Base-by-base conservation (phyloP, 2,888 invertebrate species). In the Mythimna loreyi region DNA sequence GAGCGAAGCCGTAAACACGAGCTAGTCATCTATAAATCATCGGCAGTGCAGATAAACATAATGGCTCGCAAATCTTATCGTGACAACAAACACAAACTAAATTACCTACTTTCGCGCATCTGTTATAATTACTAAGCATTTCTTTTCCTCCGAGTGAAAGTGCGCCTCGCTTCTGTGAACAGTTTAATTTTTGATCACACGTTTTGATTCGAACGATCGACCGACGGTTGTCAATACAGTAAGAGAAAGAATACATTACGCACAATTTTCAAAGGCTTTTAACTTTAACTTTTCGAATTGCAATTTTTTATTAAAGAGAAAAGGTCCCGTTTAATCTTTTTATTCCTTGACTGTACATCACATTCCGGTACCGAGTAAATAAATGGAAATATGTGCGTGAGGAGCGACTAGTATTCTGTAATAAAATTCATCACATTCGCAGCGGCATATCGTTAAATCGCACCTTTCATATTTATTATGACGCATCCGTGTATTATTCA, bases 111-210 rank as follows among this genome's bases (percentile, higher is more conserved):
- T 91, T 91, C 91, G 84, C 87, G 87, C 81, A 89, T 87, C 89
- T 86, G 78, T 78, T 84, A 84, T 89, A 90, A 91, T 90, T 89
- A 90, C 86, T 81, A 82, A 81, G 80, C 86, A 90, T 87, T 90
- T 90, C 84, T 89, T 88, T 85, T 88, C 80, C 82, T 80, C 87
- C 82, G 80, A 77, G 89, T 87, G 92, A 92, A 92, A 92, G 92
- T 89, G 56, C 65, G 86, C 70, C 80, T 81, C 87, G 88, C 86
- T 83, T 85, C 83, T 87, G 76, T 79, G 85, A 84, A 81, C 84
- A 75, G 77, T 85, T 89, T 87, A 85, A 87, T 87, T 86, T 84
- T 83, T 85, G 78, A 77, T 81, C 78, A 77, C 53, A 76, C 43
- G 66, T 77, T 77, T 33, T 52, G 59, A 70, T 71, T 66, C 21